These are phyloP conservation scores for Theretra japonica DNA, from an alignment of 2,888 invertebrate genomes.

Conservation along the genomic window DNA sequence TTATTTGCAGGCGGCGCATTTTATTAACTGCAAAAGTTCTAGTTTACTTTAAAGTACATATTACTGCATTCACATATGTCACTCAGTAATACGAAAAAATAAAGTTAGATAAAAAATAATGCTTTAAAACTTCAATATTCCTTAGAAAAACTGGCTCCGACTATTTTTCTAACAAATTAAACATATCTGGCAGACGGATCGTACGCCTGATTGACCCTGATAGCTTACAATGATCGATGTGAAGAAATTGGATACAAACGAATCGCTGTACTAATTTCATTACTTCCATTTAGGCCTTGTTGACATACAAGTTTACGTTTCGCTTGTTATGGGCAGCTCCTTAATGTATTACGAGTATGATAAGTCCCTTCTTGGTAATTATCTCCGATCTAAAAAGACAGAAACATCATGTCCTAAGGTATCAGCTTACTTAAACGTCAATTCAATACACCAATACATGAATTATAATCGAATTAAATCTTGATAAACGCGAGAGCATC, in stretches of 20 bases:
- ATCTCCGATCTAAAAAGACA: neutral
- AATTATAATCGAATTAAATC: constrained; percentile 23
- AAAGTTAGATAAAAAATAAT: neutral
- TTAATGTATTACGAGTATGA: too few species aligned
- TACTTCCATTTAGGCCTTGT: too few species aligned
- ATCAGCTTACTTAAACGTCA: neutral
- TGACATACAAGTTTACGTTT: too few species aligned
- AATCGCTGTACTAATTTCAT: too few species aligned
- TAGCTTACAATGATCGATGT: too few species aligned
- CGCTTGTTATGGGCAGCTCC: too few species aligned
- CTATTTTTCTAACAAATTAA: too few species aligned
- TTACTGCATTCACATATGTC: neutral
- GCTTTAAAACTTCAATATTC: neutral
- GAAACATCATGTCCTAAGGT: neutral
- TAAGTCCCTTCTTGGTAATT: neutral
- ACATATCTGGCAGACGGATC: too few species aligned
- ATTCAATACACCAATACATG: constrained; percentile 8
- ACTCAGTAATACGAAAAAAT: neutral
- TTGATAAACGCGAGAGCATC: constrained; percentile 30
- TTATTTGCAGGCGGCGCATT: constrained; percentile 11
- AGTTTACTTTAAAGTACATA: constrained; percentile 2
- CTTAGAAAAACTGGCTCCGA: neutral
- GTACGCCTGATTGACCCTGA: too few species aligned
- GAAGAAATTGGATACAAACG: too few species aligned
- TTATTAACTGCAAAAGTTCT: constrained; percentile 16